phyloP scores from a whole-genome alignment of 2,888 invertebrate genomes.

The Idaea aversata region DNA sequence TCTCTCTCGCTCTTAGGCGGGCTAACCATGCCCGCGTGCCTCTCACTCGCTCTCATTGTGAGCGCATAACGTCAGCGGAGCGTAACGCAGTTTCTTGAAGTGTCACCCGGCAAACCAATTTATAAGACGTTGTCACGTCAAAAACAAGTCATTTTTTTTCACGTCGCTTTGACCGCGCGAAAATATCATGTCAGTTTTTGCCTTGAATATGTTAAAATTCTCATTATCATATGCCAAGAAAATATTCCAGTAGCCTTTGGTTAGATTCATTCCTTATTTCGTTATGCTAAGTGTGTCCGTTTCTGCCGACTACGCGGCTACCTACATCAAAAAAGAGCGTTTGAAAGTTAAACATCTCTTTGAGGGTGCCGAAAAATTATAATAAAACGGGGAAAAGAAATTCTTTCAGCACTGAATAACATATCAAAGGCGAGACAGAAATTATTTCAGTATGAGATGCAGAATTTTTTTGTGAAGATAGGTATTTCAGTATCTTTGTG shows the following conservation, averaged over 20 bases:
- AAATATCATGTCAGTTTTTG: neutral
- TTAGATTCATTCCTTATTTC: neutral
- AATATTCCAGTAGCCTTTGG: neutral
- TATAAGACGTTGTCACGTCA: too few relatives aligned
- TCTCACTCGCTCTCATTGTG: too few relatives aligned
- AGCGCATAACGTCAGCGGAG: too few relatives aligned
- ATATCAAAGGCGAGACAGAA: slow-evolving; percentile 16
- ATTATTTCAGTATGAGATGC: slow-evolving; percentile 8
- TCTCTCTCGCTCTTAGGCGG: too few relatives aligned
- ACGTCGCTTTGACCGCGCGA: too few relatives aligned
- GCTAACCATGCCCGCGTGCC: too few relatives aligned
- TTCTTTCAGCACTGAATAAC: slow-evolving; percentile 2
- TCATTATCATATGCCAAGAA: neutral
- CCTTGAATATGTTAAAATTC: neutral
- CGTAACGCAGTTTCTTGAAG: too few relatives aligned
- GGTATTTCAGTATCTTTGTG: neutral
- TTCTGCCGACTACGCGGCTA: neutral
- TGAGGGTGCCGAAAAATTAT: slow-evolving; percentile 14
- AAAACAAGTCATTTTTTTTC: too few relatives aligned
- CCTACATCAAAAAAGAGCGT: slow-evolving; percentile 7
- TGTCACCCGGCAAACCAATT: too few relatives aligned
- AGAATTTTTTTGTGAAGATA: neutral
- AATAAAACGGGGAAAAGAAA: slow-evolving; percentile 14
- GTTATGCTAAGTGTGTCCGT: neutral
- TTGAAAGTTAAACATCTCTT: neutral